A percentile compares a stretch with the other conserved stretches of the same genome.
phyloP scores from a whole-genome alignment of 2,888 invertebrate species.

The Xanthia togata region DNA sequence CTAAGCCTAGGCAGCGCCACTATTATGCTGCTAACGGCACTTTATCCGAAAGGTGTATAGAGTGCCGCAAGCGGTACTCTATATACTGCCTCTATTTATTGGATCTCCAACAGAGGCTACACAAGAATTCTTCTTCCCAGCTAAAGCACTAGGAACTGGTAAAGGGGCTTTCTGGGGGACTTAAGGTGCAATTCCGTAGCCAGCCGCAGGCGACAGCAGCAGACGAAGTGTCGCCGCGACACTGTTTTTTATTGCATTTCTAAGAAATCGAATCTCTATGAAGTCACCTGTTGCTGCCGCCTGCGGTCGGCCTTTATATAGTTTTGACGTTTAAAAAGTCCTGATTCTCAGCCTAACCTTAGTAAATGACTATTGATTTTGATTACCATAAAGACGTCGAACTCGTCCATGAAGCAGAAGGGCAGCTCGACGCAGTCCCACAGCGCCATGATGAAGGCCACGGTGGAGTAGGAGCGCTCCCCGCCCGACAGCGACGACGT shows the following conservation, averaged over 20 bases:
- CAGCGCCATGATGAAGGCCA: conserved; percentile 97
- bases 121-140: background rate
- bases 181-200: no score
- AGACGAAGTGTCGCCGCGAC: no score
- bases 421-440: conserved; percentile 98
- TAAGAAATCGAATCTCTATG: no score
- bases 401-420: conserved; percentile 98
- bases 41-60: no score
- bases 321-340: background rate
- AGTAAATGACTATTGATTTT: background rate
- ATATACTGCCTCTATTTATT: no score
- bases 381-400: conserved; percentile 97
- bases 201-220: no score
- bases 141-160: background rate
- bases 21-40: no score
- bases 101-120: background rate
- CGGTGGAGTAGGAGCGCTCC: conserved; percentile 98
- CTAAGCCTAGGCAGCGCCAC: no score
- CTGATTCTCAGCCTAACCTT: background rate
- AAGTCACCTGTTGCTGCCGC: no score
- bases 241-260: no score
- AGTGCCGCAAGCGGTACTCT: no score
- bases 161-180: no score
- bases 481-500: conserved; percentile 96
- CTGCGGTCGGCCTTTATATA: background rate